Conservation (phyloP, 2,797 vertebrate genomes). For the Thamnophis elegans region DNA sequence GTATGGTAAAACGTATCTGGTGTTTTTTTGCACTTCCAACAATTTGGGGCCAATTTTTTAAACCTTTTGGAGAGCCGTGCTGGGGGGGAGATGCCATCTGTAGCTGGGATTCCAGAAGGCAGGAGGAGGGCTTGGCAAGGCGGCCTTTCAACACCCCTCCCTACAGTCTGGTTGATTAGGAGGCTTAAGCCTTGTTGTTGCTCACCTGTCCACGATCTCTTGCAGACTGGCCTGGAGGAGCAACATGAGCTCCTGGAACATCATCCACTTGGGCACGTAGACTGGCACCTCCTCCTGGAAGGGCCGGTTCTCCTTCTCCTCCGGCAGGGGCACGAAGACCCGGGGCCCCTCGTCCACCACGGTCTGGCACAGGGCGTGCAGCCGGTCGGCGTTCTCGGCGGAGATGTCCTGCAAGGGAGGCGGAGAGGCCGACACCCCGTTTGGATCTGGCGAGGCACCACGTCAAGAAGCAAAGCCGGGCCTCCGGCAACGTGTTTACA, state of each 20-base stretch:
- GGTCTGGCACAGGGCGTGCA: slow-evolving; percentile 85
- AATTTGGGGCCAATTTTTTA: too few species aligned
- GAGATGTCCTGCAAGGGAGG: slow-evolving; percentile 85
- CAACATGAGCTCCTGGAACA: slow-evolving; percentile 88
- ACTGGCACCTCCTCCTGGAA: slow-evolving; percentile 92
- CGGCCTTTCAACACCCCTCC: not conserved
- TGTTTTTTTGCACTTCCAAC: too few species aligned
- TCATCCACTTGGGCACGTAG: slow-evolving; percentile 88
- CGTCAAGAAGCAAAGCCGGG: not conserved
- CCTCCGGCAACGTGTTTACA: fast-evolving
- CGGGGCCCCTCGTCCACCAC: slow-evolving; percentile 89
- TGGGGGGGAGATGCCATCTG: too few species aligned
- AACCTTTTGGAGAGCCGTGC: too few species aligned
- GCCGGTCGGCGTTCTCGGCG: slow-evolving; percentile 87
- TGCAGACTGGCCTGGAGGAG: slow-evolving; percentile 90
- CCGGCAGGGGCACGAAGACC: slow-evolving; percentile 86
- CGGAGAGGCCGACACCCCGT: not conserved
- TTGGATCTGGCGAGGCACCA: too few species aligned
- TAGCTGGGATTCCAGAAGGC: not conserved
- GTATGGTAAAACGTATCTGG: too few species aligned
- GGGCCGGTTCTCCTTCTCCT: slow-evolving; percentile 84
- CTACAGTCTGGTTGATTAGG: not conserved
- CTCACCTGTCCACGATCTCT: slow-evolving; percentile 92
- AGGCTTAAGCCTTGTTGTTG: not conserved
- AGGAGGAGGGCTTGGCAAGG: not conserved